phyloP scores from a whole-genome alignment of 2,888 invertebrate genomes.

The Eumacrocentrus americanus region DNA sequence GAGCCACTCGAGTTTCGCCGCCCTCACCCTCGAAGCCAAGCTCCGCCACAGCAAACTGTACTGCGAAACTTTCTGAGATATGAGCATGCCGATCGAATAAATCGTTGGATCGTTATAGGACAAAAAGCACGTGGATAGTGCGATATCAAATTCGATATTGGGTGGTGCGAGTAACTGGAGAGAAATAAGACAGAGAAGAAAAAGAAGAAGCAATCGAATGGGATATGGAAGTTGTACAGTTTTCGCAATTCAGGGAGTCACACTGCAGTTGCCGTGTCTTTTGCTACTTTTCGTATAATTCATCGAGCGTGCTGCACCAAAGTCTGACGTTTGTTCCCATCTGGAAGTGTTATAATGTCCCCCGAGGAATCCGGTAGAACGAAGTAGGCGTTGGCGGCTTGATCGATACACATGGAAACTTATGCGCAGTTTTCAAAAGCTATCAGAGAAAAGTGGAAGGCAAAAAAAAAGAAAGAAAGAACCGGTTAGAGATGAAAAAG shows the following conservation, averaged over 20 bases:
- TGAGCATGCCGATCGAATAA: conserved; percentile 36
- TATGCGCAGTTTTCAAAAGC: conserved; percentile 7
- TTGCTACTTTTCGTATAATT: conserved; percentile 31
- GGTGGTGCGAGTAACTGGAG: background rate
- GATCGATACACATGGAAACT: conserved; percentile 15
- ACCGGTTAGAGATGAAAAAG: conserved; percentile 17
- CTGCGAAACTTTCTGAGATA: conserved; percentile 37
- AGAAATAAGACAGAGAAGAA: background rate
- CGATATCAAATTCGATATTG: conserved; percentile 14
- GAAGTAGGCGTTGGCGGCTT: background rate
- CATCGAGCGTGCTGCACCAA: conserved; percentile 8
- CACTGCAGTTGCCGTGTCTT: background rate
- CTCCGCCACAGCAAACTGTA: conserved; percentile 17
- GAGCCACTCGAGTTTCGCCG: conserved; percentile 23
- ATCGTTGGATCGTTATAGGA: conserved; percentile 37
- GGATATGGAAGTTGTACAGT: conserved; percentile 10
- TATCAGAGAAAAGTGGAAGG: background rate
- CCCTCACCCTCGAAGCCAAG: conserved; percentile 10
- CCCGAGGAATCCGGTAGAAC: background rate
- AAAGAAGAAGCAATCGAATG: conserved; percentile 8
- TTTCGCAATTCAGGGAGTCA: background rate
- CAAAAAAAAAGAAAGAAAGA: conserved; percentile 1
- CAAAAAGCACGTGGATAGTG: conserved; percentile 22
- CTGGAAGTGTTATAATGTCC: background rate
- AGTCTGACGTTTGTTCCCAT: conserved; percentile 6